Evolutionary conservation across 2,797 vertebrate genomes (phyloP).

Genomic region (Momotus momota): DNA sequence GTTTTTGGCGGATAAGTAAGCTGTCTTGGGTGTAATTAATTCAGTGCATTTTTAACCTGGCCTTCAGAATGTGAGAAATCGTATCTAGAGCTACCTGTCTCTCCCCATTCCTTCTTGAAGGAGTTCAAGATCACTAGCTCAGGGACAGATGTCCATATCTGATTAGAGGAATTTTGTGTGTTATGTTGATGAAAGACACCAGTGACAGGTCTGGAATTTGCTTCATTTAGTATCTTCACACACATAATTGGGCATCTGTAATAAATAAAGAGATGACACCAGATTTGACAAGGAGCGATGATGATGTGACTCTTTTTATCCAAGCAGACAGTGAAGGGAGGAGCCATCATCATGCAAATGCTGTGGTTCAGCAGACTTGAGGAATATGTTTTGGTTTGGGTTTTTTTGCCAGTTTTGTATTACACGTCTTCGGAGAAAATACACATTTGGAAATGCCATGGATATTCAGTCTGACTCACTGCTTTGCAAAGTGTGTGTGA

Average conservation of each 20-base stretch:
- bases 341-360: not conserved
- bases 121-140: not conserved
- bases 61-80: not conserved
- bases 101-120: not conserved
- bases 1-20: not conserved
- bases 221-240: not conserved
- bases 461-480: not conserved
- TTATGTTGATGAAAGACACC: not conserved
- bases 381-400: not conserved
- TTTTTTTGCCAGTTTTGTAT: not conserved
- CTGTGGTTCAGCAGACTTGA: not conserved
- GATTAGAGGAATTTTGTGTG: not conserved
- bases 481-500: not conserved
- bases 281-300: not conserved
- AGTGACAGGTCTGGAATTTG: not conserved
- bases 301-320: not conserved
- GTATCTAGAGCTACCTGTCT: not conserved
- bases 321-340: not conserved
- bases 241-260: not conserved
- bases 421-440: not conserved
- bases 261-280: not conserved
- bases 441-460: not conserved
- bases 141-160: not conserved
- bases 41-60: not conserved
- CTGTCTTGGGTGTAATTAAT: not conserved